These are phyloP conservation scores for Leucozona laternaria DNA, from an alignment of 2,888 invertebrate species.

Conservation along the genomic window DNA sequence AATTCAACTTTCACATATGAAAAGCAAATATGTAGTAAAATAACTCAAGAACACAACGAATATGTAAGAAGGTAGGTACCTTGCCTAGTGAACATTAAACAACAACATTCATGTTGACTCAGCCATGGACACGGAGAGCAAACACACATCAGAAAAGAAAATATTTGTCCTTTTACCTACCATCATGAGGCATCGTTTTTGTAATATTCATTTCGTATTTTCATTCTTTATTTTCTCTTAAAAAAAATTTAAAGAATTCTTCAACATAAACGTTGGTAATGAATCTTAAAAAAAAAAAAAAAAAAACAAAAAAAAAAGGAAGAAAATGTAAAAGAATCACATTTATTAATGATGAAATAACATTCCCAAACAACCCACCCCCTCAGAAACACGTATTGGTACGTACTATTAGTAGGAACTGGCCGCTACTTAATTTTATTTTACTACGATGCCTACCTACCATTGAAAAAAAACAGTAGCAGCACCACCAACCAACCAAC, in stretches of 20 bases:
- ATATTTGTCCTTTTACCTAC: slow-evolving; percentile 50
- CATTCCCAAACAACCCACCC: slow-evolving; percentile 55
- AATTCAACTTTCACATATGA: slow-evolving; percentile 44
- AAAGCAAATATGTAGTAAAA: slow-evolving; percentile 37
- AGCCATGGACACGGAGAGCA: slow-evolving; percentile 70
- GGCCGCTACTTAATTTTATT: slow-evolving; percentile 42
- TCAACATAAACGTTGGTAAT: slow-evolving; percentile 50
- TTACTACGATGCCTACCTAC: slow-evolving; percentile 37
- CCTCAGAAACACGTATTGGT: neutral
- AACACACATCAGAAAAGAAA: slow-evolving; percentile 62
- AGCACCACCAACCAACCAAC: slow-evolving; percentile 20
- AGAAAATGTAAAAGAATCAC: slow-evolving; percentile 19
- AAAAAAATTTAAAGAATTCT: slow-evolving; percentile 35
- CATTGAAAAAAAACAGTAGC: slow-evolving; percentile 16
- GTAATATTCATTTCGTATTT: slow-evolving; percentile 14
- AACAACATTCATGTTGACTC: slow-evolving; percentile 74
- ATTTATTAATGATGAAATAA: slow-evolving; percentile 74
- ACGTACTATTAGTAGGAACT: neutral
- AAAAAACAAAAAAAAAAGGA: slow-evolving; percentile 19
- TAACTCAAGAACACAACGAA: slow-evolving; percentile 59
- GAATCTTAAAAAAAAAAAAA: slow-evolving; percentile 39
- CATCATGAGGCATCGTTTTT: slow-evolving; percentile 12
- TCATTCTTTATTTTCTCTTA: slow-evolving; percentile 29
- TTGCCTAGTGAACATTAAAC: slow-evolving; percentile 56
- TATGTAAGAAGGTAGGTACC: too few species aligned